These are phyloP conservation scores for Hypomesus transpacificus DNA, from an alignment of 2,113 vertebrate genomes.

Conservation along the genomic window DNA sequence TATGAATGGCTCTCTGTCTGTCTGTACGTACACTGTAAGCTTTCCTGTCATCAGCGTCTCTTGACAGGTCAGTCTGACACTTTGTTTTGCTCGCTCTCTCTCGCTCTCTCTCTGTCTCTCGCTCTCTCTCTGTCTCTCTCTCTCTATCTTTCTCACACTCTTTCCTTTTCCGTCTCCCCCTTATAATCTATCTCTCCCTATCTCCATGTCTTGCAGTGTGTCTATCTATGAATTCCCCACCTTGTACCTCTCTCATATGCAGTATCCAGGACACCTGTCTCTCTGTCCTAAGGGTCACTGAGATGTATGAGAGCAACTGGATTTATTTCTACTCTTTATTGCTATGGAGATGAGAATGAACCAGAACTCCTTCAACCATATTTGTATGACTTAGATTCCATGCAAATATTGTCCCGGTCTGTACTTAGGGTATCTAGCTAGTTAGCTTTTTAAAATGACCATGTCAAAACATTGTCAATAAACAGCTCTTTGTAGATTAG, in stretches of 20 bases:
- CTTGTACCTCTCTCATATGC: slow-evolving; percentile 14
- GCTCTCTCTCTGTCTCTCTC: neutral
- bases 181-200: neutral
- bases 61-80: neutral
- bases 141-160: too few species aligned
- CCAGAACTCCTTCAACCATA: slow-evolving; percentile 30
- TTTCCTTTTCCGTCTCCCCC: neutral
- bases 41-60: neutral
- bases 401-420: neutral
- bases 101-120: neutral
- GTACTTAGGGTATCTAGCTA: neutral
- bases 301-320: slow-evolving; percentile 65
- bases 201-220: neutral
- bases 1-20: slow-evolving; percentile 22
- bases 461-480: neutral
- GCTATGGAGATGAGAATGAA: slow-evolving; percentile 28
- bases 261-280: slow-evolving; percentile 23
- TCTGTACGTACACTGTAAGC: neutral
- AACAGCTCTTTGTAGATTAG: neutral
- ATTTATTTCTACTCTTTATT: slow-evolving; percentile 56
- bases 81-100: slow-evolving; percentile 1
- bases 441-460: neutral
- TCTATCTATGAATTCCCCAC: neutral
- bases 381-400: slow-evolving; percentile 17
- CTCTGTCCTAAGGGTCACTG: slow-evolving; percentile 53